Percentiles rank a stretch among this genome's conserved stretches.
Conservation (phyloP, 2,113 vertebrate species). For the Raja brachyura region DNA sequence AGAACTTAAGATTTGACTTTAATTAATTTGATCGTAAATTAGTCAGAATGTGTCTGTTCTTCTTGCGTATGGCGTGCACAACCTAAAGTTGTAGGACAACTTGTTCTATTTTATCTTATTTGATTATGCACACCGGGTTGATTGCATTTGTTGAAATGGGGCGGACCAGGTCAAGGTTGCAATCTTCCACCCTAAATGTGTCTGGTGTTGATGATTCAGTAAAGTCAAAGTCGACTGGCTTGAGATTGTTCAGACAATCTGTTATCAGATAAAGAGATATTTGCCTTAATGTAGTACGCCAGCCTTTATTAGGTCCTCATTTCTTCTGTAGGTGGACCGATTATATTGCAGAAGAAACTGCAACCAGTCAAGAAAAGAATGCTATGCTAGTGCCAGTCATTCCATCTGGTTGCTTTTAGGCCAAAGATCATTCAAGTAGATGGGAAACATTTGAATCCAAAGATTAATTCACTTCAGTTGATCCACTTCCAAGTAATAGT, state of each 20-base stretch:
- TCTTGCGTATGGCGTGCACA: no score
- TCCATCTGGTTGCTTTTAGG: background rate
- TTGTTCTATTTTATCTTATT: no score
- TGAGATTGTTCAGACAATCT: background rate
- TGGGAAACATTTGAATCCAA: background rate
- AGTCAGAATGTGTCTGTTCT: background rate
- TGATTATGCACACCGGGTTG: no score
- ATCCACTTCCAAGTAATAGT: background rate
- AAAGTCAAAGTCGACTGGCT: background rate
- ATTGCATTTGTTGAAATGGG: no score
- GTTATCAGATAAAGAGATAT: background rate
- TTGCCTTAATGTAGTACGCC: background rate
- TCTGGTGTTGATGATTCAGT: background rate
- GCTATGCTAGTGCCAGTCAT: background rate
- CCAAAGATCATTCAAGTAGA: background rate
- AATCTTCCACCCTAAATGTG: no score
- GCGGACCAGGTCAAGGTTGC: no score
- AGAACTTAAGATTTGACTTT: background rate
- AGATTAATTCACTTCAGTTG: background rate
- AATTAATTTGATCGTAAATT: conserved; percentile 12
- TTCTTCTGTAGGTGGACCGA: background rate
- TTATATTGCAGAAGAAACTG: background rate
- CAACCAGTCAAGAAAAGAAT: background rate
- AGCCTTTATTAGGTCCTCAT: background rate
- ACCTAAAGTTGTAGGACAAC: no score